Conservation (phyloP, 1,140 invertebrate genomes). For the Apis cerana region DNA sequence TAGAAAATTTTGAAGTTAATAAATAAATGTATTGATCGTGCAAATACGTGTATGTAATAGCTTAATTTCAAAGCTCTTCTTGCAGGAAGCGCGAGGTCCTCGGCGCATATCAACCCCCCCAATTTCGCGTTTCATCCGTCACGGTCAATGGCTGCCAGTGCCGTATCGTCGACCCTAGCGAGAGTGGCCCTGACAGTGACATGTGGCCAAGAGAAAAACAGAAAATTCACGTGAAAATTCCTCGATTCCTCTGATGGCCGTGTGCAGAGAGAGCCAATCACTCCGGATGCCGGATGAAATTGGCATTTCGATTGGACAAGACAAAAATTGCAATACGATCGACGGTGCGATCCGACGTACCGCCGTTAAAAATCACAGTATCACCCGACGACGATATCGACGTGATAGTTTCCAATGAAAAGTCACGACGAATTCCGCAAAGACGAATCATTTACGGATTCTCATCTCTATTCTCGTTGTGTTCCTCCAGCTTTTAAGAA, state of each 20-base stretch:
- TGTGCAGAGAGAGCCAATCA: conserved; percentile 45
- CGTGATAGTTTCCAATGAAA: background rate
- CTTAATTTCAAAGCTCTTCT: conserved; percentile 18
- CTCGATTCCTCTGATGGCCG: conserved; percentile 32
- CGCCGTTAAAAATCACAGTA: conserved; percentile 26
- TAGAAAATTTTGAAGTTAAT: too few relatives aligned
- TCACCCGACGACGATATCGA: conserved; percentile 6
- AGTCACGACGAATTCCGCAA: background rate
- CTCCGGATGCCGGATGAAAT: conserved; percentile 55
- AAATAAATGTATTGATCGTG: too few relatives aligned
- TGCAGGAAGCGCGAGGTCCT: conserved; percentile 20
- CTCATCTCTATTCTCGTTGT: too few relatives aligned
- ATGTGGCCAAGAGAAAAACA: conserved; percentile 56
- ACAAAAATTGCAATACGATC: conserved; percentile 58
- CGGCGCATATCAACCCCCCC: conserved; percentile 46
- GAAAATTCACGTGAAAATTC: conserved; percentile 58
- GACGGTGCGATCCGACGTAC: background rate
- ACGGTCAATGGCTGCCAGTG: conserved; percentile 58
- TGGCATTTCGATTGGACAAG: conserved; percentile 66
- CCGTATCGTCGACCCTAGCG: conserved; percentile 54
- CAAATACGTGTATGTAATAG: background rate
- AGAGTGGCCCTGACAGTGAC: conserved; percentile 64
- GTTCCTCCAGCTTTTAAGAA: too few relatives aligned
- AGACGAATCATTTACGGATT: background rate
- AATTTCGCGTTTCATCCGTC: conserved; percentile 62